A percentile compares a stretch with the other conserved stretches of the same genome.
Conservation (phyloP, 2,797 vertebrate genomes). For the Falco concolor region DNA sequence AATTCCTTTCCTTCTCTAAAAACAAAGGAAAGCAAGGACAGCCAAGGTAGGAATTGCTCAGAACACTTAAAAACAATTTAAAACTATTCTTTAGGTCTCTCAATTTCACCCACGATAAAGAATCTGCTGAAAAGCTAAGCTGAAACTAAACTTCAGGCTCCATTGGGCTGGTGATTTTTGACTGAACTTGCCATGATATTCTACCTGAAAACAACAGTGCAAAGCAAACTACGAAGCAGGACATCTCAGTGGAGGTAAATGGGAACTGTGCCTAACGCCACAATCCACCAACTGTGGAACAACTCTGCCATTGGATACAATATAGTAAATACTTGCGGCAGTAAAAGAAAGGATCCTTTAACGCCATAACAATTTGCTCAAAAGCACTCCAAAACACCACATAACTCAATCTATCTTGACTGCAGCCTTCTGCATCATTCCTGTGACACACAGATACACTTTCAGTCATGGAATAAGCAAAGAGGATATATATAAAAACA, state of each 20-base stretch:
- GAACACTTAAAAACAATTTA: background rate
- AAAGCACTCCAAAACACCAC: background rate
- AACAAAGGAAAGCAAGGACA: background rate
- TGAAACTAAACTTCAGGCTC: background rate
- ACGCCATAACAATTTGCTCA: rapidly evolving
- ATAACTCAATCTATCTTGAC: rapidly evolving
- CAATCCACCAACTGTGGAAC: background rate
- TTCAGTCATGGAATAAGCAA: background rate
- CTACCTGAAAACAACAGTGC: background rate
- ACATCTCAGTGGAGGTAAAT: background rate
- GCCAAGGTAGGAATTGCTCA: background rate
- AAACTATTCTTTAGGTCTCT: background rate
- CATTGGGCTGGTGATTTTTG: background rate
- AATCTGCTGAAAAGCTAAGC: background rate
- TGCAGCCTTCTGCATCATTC: background rate
- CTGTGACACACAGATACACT: background rate
- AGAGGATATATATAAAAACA: background rate
- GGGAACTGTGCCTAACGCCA: background rate
- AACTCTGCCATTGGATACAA: background rate
- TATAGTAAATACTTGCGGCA: background rate
- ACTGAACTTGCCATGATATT: background rate
- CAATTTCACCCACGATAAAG: background rate
- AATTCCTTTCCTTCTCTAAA: background rate
- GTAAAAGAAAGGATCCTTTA: background rate
- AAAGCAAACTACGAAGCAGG: background rate